These are phyloP conservation scores for Brachionus calyciflorus DNA, from an alignment of 1,140 invertebrate species.

Conservation along the genomic window DNA sequence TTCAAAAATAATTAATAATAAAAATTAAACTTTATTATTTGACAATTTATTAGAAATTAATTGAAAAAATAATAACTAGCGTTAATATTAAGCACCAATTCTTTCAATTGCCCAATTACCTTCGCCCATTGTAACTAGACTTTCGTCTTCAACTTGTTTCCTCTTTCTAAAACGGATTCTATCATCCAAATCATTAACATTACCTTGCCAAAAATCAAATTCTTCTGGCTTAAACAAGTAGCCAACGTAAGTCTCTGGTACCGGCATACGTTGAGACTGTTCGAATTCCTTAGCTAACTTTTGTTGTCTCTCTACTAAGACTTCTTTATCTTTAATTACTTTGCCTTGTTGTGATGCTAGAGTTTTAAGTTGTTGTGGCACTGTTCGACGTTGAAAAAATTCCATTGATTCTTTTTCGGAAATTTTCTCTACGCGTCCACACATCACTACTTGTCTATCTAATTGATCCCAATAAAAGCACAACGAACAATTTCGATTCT, in stretches of 20 bases:
- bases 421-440: not conserved
- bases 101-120: conserved; percentile 28
- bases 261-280: not conserved
- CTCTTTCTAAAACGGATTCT: conserved; percentile 3
- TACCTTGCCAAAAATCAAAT: conserved; percentile 45
- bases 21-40: too few species aligned
- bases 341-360: conserved; percentile 17
- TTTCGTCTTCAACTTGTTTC: not conserved
- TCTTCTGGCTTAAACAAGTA: conserved; percentile 22
- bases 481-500: not conserved
- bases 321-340: conserved; percentile 35
- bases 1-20: too few species aligned
- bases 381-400: not conserved
- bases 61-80: too few species aligned
- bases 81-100: conserved; percentile 30
- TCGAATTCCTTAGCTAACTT: not conserved
- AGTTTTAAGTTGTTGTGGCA: not conserved
- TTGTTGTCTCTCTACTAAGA: not conserved
- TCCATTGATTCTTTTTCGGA: conserved; percentile 7
- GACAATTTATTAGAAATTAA: too few species aligned
- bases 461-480: conserved; percentile 44
- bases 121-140: not conserved
- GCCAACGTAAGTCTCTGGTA: not conserved
- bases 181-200: conserved; percentile 21
- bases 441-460: conserved; percentile 4